Evolutionary conservation across 2,113 vertebrate species (phyloP).

Genomic region (Leiothrix lutea): DNA sequence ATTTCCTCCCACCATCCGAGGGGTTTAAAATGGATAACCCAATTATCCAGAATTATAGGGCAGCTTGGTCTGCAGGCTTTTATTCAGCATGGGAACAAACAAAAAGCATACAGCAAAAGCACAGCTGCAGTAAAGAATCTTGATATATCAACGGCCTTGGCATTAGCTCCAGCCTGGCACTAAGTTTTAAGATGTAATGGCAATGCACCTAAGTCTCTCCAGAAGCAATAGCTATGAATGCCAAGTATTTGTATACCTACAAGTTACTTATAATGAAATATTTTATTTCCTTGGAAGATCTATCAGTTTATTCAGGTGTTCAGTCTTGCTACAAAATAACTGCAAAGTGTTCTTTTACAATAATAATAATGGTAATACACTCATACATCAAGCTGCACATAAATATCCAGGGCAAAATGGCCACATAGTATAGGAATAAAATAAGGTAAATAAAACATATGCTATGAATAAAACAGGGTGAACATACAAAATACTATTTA

Average conservation of each 20-base stretch:
- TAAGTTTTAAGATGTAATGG: not conserved
- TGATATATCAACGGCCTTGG: not conserved
- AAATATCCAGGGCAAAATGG: not conserved
- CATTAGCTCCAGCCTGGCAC: not conserved
- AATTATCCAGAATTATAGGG: constrained; percentile 25
- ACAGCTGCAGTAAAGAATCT: not conserved
- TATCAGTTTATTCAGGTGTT: not conserved
- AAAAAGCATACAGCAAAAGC: not conserved
- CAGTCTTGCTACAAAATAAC: not conserved
- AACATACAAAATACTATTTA: not conserved
- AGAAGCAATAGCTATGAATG: not conserved
- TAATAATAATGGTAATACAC: not conserved
- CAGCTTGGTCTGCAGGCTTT: not conserved
- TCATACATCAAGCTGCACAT: not conserved
- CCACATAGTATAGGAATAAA: not conserved
- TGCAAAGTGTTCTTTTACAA: not conserved
- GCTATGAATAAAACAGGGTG: not conserved
- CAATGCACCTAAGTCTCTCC: not conserved
- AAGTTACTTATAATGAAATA: not conserved
- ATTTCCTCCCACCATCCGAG: not conserved
- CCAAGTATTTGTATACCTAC: not conserved
- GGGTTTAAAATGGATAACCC: constrained; percentile 25
- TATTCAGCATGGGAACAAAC: constrained; percentile 1
- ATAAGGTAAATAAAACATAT: not conserved
- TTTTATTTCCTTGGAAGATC: not conserved